Evolutionary conservation across 2,888 invertebrate species (phyloP).

Genomic region (Xestia xanthographa): DNA sequence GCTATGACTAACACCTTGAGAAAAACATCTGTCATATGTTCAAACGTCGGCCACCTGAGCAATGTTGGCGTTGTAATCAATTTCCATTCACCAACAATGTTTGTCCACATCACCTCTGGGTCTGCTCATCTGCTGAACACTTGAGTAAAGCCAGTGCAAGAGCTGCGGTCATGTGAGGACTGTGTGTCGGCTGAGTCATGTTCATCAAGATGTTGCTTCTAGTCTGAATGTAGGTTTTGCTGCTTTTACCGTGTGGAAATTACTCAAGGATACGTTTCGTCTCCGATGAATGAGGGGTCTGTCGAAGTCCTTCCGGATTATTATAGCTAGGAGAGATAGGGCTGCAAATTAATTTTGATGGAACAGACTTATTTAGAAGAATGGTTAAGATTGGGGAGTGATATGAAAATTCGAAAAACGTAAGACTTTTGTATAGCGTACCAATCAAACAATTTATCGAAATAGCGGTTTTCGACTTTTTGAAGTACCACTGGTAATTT

Average conservation of each 20-base stretch:
- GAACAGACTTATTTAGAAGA: no score
- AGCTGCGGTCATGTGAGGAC: conserved; percentile 12
- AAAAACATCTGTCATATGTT: conserved; percentile 46
- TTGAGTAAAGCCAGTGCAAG: conserved; percentile 54
- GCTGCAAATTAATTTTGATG: background rate
- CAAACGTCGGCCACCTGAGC: conserved; percentile 58
- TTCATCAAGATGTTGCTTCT: background rate
- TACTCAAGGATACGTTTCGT: background rate
- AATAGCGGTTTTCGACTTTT: no score
- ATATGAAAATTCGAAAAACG: no score
- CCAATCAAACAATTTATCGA: no score
- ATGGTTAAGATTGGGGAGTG: no score
- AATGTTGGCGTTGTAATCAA: conserved; percentile 62
- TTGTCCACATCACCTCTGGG: conserved; percentile 47
- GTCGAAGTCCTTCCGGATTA: background rate
- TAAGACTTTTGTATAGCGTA: no score
- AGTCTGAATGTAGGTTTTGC: background rate
- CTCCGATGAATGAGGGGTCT: no score
- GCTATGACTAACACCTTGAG: conserved; percentile 52
- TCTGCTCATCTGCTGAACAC: conserved; percentile 35
- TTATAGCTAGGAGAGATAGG: background rate
- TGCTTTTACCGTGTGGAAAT: background rate
- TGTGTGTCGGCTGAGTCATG: background rate
- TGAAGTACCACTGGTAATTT: no score
- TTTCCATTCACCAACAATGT: conserved; percentile 62